A percentile compares a stretch with the other conserved stretches of the same genome.
These are phyloP conservation scores for Crossocerus cetratus DNA, from an alignment of 2,888 invertebrate species.

Conservation along the genomic window DNA sequence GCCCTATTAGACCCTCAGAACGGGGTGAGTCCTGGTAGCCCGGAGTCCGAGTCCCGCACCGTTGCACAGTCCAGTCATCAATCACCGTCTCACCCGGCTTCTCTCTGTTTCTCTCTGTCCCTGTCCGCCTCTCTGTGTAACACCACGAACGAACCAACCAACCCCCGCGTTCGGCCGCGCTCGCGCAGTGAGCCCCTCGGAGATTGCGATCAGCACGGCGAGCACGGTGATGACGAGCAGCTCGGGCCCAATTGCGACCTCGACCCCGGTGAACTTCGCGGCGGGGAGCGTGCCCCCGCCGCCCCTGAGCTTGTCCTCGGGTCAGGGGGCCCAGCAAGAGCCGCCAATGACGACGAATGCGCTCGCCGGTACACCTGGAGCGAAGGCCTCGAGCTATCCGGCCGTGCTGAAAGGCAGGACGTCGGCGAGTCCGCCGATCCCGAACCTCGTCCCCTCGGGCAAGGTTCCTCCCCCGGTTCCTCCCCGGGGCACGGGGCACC, in stretches of 20 bases:
- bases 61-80: conserved; percentile 32
- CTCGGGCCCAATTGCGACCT: conserved; percentile 71
- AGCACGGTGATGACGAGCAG: conserved; percentile 77
- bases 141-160: not conserved
- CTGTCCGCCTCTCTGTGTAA: conserved; percentile 34
- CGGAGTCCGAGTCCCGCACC: conserved; percentile 14
- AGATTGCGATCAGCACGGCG: conserved; percentile 62
- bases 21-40: not conserved
- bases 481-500: conserved; percentile 80
- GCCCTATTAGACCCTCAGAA: too few species aligned
- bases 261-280: conserved; percentile 68
- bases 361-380: conserved; percentile 36
- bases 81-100: conserved; percentile 50
- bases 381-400: conserved; percentile 81
- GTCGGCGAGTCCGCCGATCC: conserved; percentile 77
- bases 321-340: conserved; percentile 56
- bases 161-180: conserved; percentile 18
- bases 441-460: conserved; percentile 79
- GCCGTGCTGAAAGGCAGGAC: conserved; percentile 85
- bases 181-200: conserved; percentile 64
- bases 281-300: conserved; percentile 62
- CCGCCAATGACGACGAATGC: conserved; percentile 24
- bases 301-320: conserved; percentile 55
- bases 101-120: conserved; percentile 52
- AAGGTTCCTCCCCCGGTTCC: conserved; percentile 94